Base-by-base conservation (phyloP, 2,113 vertebrate species). In the Cygnus atratus region DNA sequence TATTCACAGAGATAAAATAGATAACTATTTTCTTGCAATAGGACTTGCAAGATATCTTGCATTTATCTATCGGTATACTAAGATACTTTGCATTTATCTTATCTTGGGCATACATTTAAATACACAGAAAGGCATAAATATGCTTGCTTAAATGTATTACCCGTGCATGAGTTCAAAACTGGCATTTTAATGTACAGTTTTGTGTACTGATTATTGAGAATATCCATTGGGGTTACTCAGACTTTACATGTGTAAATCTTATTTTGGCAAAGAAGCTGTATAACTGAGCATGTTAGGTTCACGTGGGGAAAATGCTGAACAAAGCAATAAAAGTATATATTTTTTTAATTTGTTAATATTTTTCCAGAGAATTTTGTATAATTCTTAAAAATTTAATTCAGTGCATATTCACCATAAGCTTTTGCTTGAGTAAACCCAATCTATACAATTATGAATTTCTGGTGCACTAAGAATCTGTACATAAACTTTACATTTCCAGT, bases 1-100 rank as follows among this genome's bases (percentile, higher is more conserved):
- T 91, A 88, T 94, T 94, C 41, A 75, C 44, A 92, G 92, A 89
- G 86, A 84, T 91, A 55, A 97, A 98, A 98, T 97, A 97, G 82
- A 96, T 75, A 83, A 90, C 97, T 98, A 94, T 97, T 97, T 97
- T 97, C 98, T 98, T 98, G 97, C 97, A 98, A 98, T 39, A 94
- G 88, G 87, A 96, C 91, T 98, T 98, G 97, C 98, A 98, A 98
- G 97, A 84, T 92, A 89, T 55, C 80, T 95, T 95, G 86, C 70
- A 50, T 96, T 97, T 97, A 52, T 93, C 92, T 96, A 94, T 96
- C 93, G 92, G 84, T 90, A 96, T 88, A 97, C 93, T 96, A 72
- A 96, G 87, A 92, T 95, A 95, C 57, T 95, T 93, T 86, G 68
- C 93, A 31, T 97, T 97, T 90, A 87, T 84, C 88, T 90, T 91